These are phyloP conservation scores for Megalops cyprinoides DNA, from an alignment of 2,797 vertebrate genomes.

Conservation along the genomic window DNA sequence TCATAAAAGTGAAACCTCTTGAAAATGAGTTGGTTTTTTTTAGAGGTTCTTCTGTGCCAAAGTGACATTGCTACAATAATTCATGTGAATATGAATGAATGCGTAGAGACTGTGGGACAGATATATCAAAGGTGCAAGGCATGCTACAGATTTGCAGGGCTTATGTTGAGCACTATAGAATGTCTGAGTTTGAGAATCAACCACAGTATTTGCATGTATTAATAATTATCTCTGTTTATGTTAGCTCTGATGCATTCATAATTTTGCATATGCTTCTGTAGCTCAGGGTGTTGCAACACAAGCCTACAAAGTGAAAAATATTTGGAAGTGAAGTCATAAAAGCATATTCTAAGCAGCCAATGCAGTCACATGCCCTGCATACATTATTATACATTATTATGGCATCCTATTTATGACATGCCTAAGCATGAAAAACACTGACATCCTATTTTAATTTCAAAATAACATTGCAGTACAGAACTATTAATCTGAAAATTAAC, in stretches of 20 bases:
- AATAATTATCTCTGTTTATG: slow-evolving; percentile 5
- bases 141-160: background rate
- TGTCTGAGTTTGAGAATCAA: background rate
- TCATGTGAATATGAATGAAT: background rate
- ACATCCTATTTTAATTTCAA: background rate
- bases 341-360: background rate
- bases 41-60: too few relatives aligned
- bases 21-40: too few relatives aligned
- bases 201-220: background rate
- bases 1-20: background rate
- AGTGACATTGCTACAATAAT: too few relatives aligned
- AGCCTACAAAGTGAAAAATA: background rate
- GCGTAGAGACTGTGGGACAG: background rate
- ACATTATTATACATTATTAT: too few relatives aligned
- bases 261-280: background rate
- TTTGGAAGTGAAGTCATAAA: background rate
- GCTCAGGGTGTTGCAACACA: background rate
- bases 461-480: background rate
- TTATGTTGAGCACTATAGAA: background rate
- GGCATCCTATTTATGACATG: background rate
- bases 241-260: background rate
- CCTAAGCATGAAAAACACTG: background rate
- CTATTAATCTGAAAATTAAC: background rate
- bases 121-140: background rate
- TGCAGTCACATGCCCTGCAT: background rate